Conservation (phyloP, 2,797 vertebrate genomes). For the Xenops minutus region DNA sequence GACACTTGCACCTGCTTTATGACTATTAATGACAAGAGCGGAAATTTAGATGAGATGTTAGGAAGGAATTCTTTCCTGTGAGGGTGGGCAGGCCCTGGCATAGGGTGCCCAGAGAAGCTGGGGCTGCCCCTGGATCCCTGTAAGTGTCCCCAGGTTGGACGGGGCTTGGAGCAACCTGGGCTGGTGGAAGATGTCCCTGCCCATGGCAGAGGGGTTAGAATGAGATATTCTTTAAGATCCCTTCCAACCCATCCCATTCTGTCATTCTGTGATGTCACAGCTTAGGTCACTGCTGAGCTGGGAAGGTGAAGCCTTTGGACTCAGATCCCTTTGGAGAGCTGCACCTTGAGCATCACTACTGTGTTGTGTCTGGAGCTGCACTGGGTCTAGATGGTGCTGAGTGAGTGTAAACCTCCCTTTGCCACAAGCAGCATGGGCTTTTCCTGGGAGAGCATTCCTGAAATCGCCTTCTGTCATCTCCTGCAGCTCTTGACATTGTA, state of each 20-base stretch:
- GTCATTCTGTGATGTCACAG: neutral
- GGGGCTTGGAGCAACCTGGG: neutral
- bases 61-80: neutral
- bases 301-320: neutral
- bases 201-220: neutral
- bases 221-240: neutral
- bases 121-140: neutral
- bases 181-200: neutral
- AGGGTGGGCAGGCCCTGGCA: neutral
- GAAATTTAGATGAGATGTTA: neutral
- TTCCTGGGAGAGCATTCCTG: conserved; percentile 61
- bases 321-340: conserved; percentile 36
- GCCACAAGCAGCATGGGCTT: neutral
- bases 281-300: neutral
- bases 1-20: neutral
- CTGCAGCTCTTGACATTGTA: conserved; percentile 61
- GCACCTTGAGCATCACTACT: neutral
- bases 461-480: conserved; percentile 62
- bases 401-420: neutral
- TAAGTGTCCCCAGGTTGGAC: neutral
- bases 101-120: neutral
- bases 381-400: conserved; percentile 38
- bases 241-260: neutral
- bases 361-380: neutral
- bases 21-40: neutral